A percentile compares a stretch with the other conserved stretches of the same genome.
Evolutionary conservation across 2,888 invertebrate species (phyloP).

Genomic region (Megaustenia siamemsis): DNA sequence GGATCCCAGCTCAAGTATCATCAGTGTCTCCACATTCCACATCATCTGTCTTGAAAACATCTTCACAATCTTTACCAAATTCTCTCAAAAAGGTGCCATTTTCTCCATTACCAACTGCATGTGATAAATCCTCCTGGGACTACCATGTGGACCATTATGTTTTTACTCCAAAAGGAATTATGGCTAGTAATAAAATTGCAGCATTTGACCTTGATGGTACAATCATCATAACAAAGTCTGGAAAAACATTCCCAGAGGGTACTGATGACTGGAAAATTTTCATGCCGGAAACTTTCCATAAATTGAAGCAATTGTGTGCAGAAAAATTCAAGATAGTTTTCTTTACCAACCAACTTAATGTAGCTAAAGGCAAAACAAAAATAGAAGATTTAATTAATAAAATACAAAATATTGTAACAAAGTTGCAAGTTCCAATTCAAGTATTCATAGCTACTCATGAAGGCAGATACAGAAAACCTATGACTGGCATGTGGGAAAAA

Average conservation of each 20-base stretch:
- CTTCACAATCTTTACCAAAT: background rate
- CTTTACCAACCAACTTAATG: slow-evolving; percentile 87
- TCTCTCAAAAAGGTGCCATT: background rate
- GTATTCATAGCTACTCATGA: slow-evolving; percentile 81
- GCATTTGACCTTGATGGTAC: slow-evolving; percentile 97
- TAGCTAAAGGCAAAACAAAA: slow-evolving; percentile 82
- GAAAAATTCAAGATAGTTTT: slow-evolving; percentile 92
- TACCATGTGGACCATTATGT: slow-evolving; percentile 38
- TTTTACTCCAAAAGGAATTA: slow-evolving; percentile 50
- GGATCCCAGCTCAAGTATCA: background rate
- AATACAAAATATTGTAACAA: slow-evolving; percentile 86
- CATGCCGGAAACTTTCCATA: slow-evolving; percentile 85
- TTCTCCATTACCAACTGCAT: background rate
- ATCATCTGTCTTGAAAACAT: background rate
- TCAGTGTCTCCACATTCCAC: background rate
- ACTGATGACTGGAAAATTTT: slow-evolving; percentile 91
- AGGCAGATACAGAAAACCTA: slow-evolving; percentile 89
- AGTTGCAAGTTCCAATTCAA: slow-evolving; percentile 89
- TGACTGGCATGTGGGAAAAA: slow-evolving; percentile 92
- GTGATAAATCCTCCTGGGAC: slow-evolving; percentile 18
- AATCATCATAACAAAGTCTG: slow-evolving; percentile 93
- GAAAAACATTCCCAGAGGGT: slow-evolving; percentile 91
- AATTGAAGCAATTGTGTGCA: slow-evolving; percentile 84
- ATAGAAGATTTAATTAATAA: slow-evolving; percentile 90
- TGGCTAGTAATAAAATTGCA: slow-evolving; percentile 83